These are phyloP conservation scores for Cataglyphis cursor DNA, from an alignment of 2,888 invertebrate genomes.

Conservation along the genomic window DNA sequence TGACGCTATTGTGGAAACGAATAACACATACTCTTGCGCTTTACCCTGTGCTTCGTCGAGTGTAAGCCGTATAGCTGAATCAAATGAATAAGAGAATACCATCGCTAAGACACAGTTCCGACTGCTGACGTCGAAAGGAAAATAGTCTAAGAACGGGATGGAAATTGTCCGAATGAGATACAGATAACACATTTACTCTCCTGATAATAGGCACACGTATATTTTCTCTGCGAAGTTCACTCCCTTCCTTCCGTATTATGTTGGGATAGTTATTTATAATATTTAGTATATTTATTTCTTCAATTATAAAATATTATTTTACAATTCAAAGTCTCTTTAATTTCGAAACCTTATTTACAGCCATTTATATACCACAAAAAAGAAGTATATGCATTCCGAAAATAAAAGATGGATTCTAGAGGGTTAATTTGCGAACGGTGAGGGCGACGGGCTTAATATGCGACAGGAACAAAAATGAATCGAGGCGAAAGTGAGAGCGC, in stretches of 20 bases:
- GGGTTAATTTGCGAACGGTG: conserved; percentile 3
- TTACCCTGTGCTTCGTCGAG: conserved; percentile 77
- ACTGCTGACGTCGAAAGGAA: conserved; percentile 29
- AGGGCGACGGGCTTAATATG: conserved; percentile 22
- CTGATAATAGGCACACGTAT: not conserved
- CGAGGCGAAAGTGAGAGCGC: conserved; percentile 53
- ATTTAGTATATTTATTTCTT: not conserved
- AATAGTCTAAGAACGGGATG: conserved; percentile 46
- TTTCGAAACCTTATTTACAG: not conserved
- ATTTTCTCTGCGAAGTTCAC: not conserved
- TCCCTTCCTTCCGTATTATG: not conserved
- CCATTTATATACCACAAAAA: not conserved
- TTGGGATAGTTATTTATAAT: not conserved
- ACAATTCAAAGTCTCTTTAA: not conserved
- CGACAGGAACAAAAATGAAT: conserved; percentile 14
- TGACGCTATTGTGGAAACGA: conserved; percentile 85
- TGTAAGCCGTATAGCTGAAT: conserved; percentile 80
- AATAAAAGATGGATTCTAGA: not conserved
- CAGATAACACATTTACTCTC: conserved; percentile 19
- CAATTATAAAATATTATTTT: not conserved
- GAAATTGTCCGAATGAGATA: conserved; percentile 41
- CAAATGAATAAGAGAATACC: conserved; percentile 81
- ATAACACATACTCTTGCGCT: conserved; percentile 83
- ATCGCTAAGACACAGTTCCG: conserved; percentile 72
- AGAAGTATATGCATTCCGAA: not conserved